Evolutionary conservation across 2,797 vertebrate genomes (phyloP), one percentile per base, ranked within the genome.

Genomic region (Lycodopsis pacificus): DNA sequence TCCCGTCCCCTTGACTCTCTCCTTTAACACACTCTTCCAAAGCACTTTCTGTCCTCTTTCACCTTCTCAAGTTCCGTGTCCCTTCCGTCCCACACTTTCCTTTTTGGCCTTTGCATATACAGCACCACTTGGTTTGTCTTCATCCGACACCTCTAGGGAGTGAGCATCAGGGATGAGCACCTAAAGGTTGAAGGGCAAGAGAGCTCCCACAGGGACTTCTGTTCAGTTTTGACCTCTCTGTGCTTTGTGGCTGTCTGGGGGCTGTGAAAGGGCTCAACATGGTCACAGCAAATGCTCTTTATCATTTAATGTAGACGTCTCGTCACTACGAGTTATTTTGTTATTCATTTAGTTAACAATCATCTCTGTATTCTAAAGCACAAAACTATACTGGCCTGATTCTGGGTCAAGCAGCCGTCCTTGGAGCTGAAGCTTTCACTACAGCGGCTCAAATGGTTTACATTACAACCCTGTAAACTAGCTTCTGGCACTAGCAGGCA

Each of bases 91-190:
- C 65, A 76, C 81, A 86, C 76, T 71, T 84, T 36, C 51, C 57
- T 78, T 64, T 61, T 76, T 75, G n/a, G 76, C 72, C 84, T 91
- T 90, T 90, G 90, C 92, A 86, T 88, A 87, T 88, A 82, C 77
- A 69, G 48, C 73, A 46, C 79, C 85, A 82, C 84, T 86, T 53
- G 79, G 80, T 78, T 75, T 69, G 82, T 87, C 79, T 92, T 84
- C 88, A 78, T 84, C 73, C 76, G 90, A 92, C 90, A 87, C 87
- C 85, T 87, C 87, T 64, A 4, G 85, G 88, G 90, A 90, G 80
- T 76, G 89, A 90, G 77, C 90, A 93, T 91, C 83, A 74, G 89
- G 85, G 86, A 79, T 61, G 82, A 87, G 80, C 92, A 91, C 91
- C 85, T 76, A 87, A 84, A 92, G 93, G 92, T 91, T 56, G 59